phyloP scores from a whole-genome alignment of 2,113 vertebrate genomes.

The Sturnira hondurensis region DNA sequence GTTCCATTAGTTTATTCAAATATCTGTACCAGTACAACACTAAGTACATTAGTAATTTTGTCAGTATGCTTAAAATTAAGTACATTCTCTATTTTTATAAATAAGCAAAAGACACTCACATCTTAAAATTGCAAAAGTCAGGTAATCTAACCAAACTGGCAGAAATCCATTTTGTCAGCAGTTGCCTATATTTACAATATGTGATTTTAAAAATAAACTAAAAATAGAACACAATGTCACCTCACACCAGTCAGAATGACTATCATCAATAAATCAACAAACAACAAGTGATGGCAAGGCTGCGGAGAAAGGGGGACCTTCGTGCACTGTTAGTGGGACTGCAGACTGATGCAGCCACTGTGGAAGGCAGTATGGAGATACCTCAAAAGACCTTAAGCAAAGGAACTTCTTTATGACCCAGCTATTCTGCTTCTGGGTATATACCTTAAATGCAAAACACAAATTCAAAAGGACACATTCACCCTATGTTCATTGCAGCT shows the following conservation, averaged over 20 bases:
- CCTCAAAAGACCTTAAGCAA: background rate
- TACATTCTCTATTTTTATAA: too few relatives aligned
- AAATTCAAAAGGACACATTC: background rate
- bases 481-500: background rate
- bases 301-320: background rate
- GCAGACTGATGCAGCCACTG: background rate
- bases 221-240: background rate
- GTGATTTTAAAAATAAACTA: too few relatives aligned
- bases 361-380: background rate
- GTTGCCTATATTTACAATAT: too few relatives aligned
- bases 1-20: too few relatives aligned
- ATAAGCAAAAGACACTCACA: too few relatives aligned
- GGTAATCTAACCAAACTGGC: too few relatives aligned
- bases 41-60: too few relatives aligned
- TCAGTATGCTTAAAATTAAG: too few relatives aligned
- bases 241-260: background rate
- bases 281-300: background rate
- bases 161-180: too few relatives aligned
- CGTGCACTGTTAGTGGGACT: background rate
- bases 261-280: background rate
- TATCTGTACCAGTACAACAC: too few relatives aligned
- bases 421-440: background rate
- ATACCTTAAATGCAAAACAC: background rate
- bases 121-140: too few relatives aligned
- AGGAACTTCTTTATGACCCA: background rate